Conservation (phyloP, 1,140 invertebrate species). For the Grapholita molesta region DNA sequence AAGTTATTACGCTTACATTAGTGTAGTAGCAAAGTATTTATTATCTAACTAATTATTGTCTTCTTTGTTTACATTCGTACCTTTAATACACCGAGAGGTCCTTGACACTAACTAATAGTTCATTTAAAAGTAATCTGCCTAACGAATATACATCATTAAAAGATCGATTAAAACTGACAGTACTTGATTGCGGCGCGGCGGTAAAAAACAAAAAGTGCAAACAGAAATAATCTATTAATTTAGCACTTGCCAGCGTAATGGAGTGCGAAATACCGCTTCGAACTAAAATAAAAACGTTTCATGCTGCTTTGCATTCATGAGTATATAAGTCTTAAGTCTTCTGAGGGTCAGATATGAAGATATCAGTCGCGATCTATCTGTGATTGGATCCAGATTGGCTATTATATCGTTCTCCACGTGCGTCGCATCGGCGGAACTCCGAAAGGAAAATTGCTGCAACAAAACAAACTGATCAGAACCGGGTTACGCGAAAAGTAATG, state of each 20-base stretch:
- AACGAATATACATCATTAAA: not conserved
- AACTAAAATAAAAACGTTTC: not conserved
- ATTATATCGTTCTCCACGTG: slow-evolving; percentile 30
- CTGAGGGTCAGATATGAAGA: slow-evolving; percentile 39
- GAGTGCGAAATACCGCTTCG: slow-evolving; percentile 19
- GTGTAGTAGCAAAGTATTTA: not conserved
- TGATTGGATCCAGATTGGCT: slow-evolving; percentile 55
- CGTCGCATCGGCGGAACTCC: not conserved
- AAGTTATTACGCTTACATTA: too few species aligned
- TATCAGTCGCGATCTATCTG: slow-evolving; percentile 53
- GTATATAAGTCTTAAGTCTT: not conserved
- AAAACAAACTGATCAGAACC: not conserved
- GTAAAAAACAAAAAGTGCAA: slow-evolving; percentile 26
- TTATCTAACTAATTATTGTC: not conserved
- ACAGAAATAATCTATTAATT: slow-evolving; percentile 43
- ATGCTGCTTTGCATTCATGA: not conserved
- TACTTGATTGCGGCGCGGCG: slow-evolving; percentile 2
- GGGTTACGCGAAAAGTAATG: not conserved
- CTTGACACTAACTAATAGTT: not conserved
- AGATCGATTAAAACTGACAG: slow-evolving; percentile 12
- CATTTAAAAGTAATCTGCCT: not conserved
- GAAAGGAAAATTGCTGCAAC: not conserved
- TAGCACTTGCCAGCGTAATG: slow-evolving; percentile 33
- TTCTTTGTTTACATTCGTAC: not conserved
- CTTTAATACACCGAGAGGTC: not conserved